Percentiles rank a stretch among this genome's conserved stretches.
phyloP scores from a whole-genome alignment of 2,113 vertebrate genomes.

The Rostratula benghalensis region DNA sequence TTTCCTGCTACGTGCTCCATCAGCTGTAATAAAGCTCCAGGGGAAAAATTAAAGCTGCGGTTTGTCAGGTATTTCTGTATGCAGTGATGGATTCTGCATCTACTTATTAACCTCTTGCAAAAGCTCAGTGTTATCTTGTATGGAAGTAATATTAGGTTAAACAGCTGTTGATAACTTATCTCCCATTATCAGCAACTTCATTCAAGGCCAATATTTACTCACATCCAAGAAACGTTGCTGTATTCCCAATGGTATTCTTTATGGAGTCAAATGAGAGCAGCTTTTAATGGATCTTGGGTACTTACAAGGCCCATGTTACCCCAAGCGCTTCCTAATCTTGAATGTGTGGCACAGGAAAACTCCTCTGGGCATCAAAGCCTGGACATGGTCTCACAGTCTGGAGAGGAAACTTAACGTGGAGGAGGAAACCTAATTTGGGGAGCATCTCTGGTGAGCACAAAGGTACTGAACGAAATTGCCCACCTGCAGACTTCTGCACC shows the following conservation, averaged over 20 bases:
- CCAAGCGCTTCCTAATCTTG: not conserved
- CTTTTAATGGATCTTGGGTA: not conserved
- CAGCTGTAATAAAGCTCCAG: not conserved
- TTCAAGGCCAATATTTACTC: constrained; percentile 23
- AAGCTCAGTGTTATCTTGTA: not conserved
- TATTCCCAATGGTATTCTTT: not conserved
- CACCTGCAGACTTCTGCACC: not conserved
- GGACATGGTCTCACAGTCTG: rapidly evolving
- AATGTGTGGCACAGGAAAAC: not conserved
- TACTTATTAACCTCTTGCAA: constrained; percentile 15
- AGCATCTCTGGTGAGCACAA: not conserved
- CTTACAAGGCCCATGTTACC: not conserved
- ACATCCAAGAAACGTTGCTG: not conserved
- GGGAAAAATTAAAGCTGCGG: not conserved
- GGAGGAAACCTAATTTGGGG: not conserved
- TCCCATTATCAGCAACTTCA: not conserved
- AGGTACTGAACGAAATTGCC: not conserved
- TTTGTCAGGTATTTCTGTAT: not conserved
- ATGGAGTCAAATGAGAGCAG: not conserved
- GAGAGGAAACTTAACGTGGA: not conserved
- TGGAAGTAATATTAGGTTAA: constrained; percentile 49
- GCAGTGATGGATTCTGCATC: constrained; percentile 9
- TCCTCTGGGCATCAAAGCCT: not conserved
- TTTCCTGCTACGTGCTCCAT: not conserved
- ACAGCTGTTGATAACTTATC: constrained; percentile 56